Base-by-base conservation (phyloP, 2,888 invertebrate species). In the Synanthedon formicaeformis region DNA sequence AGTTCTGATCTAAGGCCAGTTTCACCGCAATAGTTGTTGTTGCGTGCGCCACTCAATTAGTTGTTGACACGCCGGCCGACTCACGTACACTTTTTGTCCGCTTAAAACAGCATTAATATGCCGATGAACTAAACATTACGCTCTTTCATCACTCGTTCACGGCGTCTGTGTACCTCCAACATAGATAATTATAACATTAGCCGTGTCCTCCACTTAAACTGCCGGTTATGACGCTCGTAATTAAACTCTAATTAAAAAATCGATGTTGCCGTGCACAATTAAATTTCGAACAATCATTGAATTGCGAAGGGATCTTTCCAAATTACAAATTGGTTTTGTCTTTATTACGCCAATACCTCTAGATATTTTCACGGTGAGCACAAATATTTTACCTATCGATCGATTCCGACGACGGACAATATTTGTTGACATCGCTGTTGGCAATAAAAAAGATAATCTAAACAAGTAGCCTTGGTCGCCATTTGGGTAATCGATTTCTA, bases 11-110 rank as follows among this genome's bases (percentile, higher is more conserved):
- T 67, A 66, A 71, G 66, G 68, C 65, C 69, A 65, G 67, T 69
- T 71, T 70, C 69, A 66, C 68, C 73, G 68, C 74, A 65, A 79
- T 83, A 72, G 8, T 34, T 8, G 34, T 34, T 8, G 34, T 34
- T 34, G 84, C 85, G 86, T 85, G 85, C 75, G 73, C 70, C 66
- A 66, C 72, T 78, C 85, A 83, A 86, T 86, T 85, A 86, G 78
- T 63, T 65, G 61, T 73, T 73, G 81, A 81, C 81, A 78, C 78
- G 81, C 73, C 66, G 75, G 67, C 67, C 71, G 68, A 65, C 71
- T 70, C 71, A 71, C 71, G 69, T 69, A 71, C 71, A 72, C 75
- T 81, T 84, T 84, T 84, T 83, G 77, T 78, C 63, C 75, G 69
- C 72, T 75, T 73, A 74, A 71, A 75, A 67, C 69, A 58, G 71